Conservation (phyloP, 1,140 invertebrate genomes). For the Drosophila sturtevanti region DNA sequence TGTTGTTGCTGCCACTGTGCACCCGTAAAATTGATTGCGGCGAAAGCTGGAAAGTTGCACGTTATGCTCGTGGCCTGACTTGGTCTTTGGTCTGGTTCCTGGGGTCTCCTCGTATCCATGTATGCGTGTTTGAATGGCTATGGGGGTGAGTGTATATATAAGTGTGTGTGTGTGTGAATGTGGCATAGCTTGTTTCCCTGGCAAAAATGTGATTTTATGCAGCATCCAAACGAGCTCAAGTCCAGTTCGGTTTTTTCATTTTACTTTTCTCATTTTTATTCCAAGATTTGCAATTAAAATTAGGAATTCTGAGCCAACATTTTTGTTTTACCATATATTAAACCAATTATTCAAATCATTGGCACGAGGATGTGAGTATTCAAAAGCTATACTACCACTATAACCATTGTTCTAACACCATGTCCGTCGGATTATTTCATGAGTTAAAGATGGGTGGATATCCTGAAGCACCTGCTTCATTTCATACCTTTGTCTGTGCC, state of each 20-base stretch:
- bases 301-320: too few species aligned
- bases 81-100: conserved; percentile 58
- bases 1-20: conserved; percentile 62
- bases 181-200: conserved; percentile 19
- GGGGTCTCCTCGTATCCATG: conserved; percentile 33
- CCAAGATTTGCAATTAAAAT: not conserved
- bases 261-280: not conserved
- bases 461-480: too few species aligned
- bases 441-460: too few species aligned
- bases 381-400: too few species aligned
- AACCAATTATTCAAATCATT: too few species aligned
- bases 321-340: too few species aligned
- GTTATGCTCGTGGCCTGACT: conserved; percentile 80
- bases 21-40: conserved; percentile 82
- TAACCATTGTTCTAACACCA: too few species aligned
- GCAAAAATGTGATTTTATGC: conserved; percentile 17
- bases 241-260: not conserved
- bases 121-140: conserved; percentile 27
- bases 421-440: too few species aligned
- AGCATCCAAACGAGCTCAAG: not conserved
- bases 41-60: conserved; percentile 82
- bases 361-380: too few species aligned
- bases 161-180: conserved; percentile 29
- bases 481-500: too few species aligned
- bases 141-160: conserved; percentile 24